Conservation (phyloP, 2,797 vertebrate species). For the Pipistrellus nathusii region DNA sequence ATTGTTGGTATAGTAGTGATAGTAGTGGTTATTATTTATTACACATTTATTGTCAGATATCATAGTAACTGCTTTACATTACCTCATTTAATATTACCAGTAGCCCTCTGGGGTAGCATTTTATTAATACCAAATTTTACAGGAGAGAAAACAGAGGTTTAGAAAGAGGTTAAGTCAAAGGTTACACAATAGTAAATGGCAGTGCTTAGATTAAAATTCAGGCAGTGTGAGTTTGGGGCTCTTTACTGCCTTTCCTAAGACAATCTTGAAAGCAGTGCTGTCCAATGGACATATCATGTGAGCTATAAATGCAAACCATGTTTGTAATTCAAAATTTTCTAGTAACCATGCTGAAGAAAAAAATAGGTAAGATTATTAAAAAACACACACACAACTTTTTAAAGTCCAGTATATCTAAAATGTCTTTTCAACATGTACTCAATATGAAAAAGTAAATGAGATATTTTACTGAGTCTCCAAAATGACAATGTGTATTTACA, state of each 20-base stretch:
- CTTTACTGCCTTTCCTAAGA: background rate
- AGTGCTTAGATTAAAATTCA: background rate
- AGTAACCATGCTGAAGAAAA: background rate
- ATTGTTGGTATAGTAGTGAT: background rate
- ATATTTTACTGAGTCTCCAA: slow-evolving; percentile 29
- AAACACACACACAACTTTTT: background rate
- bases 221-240: background rate
- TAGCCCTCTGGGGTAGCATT: background rate
- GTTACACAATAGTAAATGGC: background rate
- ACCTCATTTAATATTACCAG: slow-evolving; percentile 43
- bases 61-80: slow-evolving; percentile 38
- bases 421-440: background rate
- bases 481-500: background rate
- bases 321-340: background rate
- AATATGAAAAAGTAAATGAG: slow-evolving; percentile 5
- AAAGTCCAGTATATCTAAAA: background rate
- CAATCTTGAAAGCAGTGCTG: background rate
- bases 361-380: background rate
- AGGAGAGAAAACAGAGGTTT: slow-evolving; percentile 51
- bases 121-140: slow-evolving; percentile 20
- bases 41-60: slow-evolving; percentile 7
- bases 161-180: slow-evolving; percentile 3
- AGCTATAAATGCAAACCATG: background rate
- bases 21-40: background rate
- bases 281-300: background rate